Percentiles rank a stretch among this genome's conserved stretches.
Evolutionary conservation across 2,888 invertebrate genomes (phyloP).

Genomic region (Eremobia ochroleuca): DNA sequence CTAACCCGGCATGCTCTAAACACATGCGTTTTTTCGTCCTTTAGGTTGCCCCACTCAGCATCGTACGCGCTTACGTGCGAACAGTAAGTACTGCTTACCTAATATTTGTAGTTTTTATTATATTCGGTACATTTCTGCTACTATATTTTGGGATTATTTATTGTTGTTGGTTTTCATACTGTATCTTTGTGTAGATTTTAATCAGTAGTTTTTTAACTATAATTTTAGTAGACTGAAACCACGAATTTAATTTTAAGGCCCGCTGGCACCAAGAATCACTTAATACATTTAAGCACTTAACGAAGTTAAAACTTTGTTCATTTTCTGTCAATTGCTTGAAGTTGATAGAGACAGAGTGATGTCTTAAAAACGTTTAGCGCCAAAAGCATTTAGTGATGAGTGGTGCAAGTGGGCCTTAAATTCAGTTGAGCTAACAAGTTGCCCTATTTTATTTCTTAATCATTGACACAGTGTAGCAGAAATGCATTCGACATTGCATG

Average conservation of each 20-base stretch:
- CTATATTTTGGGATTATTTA: background rate
- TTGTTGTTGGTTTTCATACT: background rate
- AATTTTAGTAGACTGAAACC: background rate
- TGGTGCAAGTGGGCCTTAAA: background rate
- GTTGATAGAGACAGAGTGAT: background rate
- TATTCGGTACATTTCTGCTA: conserved; percentile 70
- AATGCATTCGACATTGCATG: conserved; percentile 60
- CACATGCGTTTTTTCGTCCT: conserved; percentile 87
- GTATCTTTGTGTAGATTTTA: background rate
- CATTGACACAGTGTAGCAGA: conserved; percentile 58
- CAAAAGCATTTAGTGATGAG: background rate
- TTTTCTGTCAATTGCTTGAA: background rate
- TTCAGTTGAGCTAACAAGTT: background rate
- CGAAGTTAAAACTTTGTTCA: background rate
- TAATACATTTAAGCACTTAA: background rate
- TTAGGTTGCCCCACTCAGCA: conserved; percentile 92
- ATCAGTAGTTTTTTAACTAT: background rate
- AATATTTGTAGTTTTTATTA: conserved; percentile 73
- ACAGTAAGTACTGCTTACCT: conserved; percentile 92
- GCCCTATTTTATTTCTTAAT: conserved; percentile 10
- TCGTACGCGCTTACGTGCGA: conserved; percentile 92
- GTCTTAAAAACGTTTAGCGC: background rate
- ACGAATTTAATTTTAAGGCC: background rate
- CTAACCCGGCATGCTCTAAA: conserved; percentile 90
- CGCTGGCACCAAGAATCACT: background rate